Percentiles rank a stretch among this genome's conserved stretches.
Evolutionary conservation across 2,888 invertebrate species (phyloP).

Genomic region (Tribolium freemani): DNA sequence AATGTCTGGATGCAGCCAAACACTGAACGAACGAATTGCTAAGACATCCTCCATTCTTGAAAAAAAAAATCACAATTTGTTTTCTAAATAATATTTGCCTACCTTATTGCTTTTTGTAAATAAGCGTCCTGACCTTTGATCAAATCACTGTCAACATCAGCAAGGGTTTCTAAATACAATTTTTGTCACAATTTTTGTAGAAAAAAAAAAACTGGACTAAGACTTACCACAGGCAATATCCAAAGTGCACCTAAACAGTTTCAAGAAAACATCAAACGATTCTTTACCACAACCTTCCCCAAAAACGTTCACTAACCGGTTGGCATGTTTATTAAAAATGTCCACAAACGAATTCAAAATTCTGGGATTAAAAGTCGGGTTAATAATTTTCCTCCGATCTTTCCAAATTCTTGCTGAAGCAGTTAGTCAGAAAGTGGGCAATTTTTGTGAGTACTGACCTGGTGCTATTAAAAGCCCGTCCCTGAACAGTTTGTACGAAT

Average conservation of each 20-base stretch:
- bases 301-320: neutral
- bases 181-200: too few species aligned
- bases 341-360: neutral
- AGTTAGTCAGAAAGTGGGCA: neutral
- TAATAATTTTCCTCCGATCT: neutral
- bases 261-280: neutral
- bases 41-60: neutral
- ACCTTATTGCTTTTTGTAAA: neutral
- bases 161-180: neutral
- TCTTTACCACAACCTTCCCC: neutral
- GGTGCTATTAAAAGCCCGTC: neutral
- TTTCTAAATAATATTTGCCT: neutral
- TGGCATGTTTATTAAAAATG: neutral
- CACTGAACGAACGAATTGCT: neutral
- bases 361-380: neutral
- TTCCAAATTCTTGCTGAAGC: neutral
- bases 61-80: neutral
- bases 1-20: neutral
- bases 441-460: neutral
- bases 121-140: neutral
- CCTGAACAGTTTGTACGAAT: neutral
- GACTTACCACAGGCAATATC: neutral
- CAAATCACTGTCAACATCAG: neutral
- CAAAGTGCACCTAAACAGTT: neutral
- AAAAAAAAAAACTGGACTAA: neutral